These are phyloP conservation scores for Palaemon carinicauda DNA, from an alignment of 1,140 invertebrate species.

Conservation along the genomic window DNA sequence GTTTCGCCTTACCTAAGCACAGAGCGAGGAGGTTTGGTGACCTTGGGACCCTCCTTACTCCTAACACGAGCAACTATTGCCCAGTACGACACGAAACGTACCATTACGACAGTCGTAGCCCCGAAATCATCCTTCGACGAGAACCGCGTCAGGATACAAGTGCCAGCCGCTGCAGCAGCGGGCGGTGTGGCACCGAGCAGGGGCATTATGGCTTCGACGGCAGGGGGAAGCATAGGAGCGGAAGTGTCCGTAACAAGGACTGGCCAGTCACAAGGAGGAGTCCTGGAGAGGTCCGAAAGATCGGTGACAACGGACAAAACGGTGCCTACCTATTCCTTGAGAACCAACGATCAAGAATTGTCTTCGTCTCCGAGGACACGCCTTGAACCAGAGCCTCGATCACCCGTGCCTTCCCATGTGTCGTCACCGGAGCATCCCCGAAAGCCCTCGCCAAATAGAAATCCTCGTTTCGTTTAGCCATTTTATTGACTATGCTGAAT, in stretches of 20 bases:
- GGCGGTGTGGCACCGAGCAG: neutral
- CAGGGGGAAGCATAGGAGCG: neutral
- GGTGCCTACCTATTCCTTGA: neutral
- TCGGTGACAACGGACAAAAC: neutral
- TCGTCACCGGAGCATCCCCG: conserved; percentile 8
- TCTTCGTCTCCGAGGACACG: neutral
- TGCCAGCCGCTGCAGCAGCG: conserved; percentile 24
- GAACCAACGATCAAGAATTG: neutral
- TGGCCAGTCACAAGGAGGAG: neutral
- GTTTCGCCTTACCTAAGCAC: conserved; percentile 38
- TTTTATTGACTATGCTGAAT: neutral
- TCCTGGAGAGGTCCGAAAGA: neutral
- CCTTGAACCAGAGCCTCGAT: neutral
- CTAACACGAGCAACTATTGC: conserved; percentile 37
- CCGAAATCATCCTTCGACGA: conserved; percentile 45
- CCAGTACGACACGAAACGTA: conserved; percentile 45
- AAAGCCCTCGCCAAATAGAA: conserved; percentile 29
- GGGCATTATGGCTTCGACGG: neutral
- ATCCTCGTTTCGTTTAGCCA: conserved; percentile 28
- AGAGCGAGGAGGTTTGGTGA: conserved; percentile 4
- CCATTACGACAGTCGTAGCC: conserved; percentile 46
- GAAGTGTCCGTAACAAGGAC: neutral
- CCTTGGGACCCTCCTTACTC: conserved; percentile 31
- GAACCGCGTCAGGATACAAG: conserved; percentile 45
- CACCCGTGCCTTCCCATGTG: neutral